These are phyloP conservation scores for Linhomoeus sp. DNA, from an alignment of 2,888 invertebrate genomes.

Conservation along the genomic window DNA sequence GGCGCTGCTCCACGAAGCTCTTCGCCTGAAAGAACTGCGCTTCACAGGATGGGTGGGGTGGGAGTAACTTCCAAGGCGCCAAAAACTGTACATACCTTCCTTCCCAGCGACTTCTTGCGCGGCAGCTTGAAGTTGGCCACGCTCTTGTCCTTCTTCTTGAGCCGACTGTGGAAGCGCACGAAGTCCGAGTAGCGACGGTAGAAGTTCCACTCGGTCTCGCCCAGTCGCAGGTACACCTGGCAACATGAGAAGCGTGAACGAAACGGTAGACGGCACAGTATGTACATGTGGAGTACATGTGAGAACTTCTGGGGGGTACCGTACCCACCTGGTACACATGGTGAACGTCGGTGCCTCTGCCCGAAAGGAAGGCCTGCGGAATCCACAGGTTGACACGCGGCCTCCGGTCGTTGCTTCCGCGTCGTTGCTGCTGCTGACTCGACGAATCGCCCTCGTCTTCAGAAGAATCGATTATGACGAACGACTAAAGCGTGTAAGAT, in stretches of 20 bases:
- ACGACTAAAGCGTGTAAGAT: not conserved
- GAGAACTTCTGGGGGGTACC: no score
- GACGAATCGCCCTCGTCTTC: not conserved
- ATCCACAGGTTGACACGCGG: constrained; percentile 52
- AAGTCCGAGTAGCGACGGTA: constrained; percentile 83
- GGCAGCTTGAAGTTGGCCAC: constrained; percentile 66
- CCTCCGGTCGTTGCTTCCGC: no score
- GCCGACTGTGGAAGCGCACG: constrained; percentile 56
- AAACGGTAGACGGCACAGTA: not conserved
- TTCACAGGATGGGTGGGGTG: not conserved
- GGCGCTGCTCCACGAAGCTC: constrained; percentile 59
- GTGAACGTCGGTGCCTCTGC: constrained; percentile 48
- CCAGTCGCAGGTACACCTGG: constrained; percentile 56
- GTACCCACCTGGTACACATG: constrained; percentile 63
- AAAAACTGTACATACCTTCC: constrained; percentile 43
- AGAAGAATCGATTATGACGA: not conserved
- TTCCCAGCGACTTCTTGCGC: constrained; percentile 77
- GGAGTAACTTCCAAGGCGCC: no score
- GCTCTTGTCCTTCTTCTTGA: constrained; percentile 55
- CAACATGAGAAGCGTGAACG: no score
- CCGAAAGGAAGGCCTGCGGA: constrained; percentile 60
- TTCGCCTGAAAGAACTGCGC: constrained; percentile 22
- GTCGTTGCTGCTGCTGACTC: no score
- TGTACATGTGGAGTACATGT: not conserved
- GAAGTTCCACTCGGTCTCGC: constrained; percentile 83